phyloP scores from a whole-genome alignment of 2,888 invertebrate genomes.

The Coenonympha arcania region DNA sequence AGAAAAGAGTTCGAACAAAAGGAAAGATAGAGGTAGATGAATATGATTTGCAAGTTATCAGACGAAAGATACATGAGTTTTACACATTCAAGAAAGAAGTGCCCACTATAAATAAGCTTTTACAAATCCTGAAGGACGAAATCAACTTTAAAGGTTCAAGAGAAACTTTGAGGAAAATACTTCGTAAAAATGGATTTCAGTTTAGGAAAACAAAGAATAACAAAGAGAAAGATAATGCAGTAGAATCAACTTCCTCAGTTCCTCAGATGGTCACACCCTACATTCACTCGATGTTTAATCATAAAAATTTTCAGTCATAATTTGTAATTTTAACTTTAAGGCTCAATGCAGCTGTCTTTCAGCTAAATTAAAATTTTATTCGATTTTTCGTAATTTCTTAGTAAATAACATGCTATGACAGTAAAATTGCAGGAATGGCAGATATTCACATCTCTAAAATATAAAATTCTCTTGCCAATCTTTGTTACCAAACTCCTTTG shows the following conservation, averaged over 20 bases:
- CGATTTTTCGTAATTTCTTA: too few relatives aligned
- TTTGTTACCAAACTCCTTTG: too few relatives aligned
- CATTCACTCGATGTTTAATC: conserved; percentile 64
- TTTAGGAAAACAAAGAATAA: conserved; percentile 65
- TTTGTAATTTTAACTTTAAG: neutral
- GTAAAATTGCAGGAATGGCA: too few relatives aligned
- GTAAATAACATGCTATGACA: too few relatives aligned
- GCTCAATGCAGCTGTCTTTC: neutral
- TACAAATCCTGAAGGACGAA: conserved; percentile 64
- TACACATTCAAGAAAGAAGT: conserved; percentile 68
- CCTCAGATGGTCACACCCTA: conserved; percentile 62
- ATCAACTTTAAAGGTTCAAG: conserved; percentile 66
- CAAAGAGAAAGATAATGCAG: conserved; percentile 57
- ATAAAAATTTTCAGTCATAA: conserved; percentile 60
- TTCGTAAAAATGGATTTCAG: conserved; percentile 66
- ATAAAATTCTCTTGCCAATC: too few relatives aligned
- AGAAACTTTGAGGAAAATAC: conserved; percentile 61
- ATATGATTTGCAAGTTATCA: conserved; percentile 62
- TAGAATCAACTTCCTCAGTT: conserved; percentile 47
- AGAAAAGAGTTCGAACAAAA: conserved; percentile 62
- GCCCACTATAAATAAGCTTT: conserved; percentile 62
- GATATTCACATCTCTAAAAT: too few relatives aligned
- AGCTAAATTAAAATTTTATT: too few relatives aligned
- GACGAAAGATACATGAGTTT: conserved; percentile 66
- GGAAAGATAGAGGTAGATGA: conserved; percentile 67